Conservation (phyloP, 2,888 invertebrate genomes). For the Epinotia nisella region DNA sequence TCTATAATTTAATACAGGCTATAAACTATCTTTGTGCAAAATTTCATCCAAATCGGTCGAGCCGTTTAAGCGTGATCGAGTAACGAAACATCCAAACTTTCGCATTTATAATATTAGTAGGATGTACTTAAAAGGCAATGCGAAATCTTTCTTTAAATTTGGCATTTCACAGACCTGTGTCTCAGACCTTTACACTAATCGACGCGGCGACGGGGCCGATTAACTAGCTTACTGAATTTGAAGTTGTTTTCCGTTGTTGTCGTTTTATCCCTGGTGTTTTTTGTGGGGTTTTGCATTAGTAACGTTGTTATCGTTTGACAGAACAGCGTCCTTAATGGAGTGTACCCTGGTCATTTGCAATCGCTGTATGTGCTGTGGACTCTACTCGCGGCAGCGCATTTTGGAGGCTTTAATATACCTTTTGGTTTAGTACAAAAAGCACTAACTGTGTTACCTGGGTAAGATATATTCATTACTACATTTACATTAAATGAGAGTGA, state of each 20-base stretch:
- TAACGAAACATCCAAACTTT: no score
- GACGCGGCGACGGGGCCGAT: no score
- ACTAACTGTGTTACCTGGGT: constrained; percentile 90
- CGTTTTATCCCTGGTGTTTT: not conserved
- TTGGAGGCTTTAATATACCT: constrained; percentile 91
- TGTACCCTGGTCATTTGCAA: constrained; percentile 97
- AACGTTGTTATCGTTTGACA: constrained; percentile 79
- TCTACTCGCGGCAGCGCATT: constrained; percentile 91
- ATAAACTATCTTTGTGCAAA: no score
- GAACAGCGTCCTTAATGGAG: constrained; percentile 98
- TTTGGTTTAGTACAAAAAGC: constrained; percentile 92
- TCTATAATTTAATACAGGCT: no score
- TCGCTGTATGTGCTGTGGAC: constrained; percentile 94
- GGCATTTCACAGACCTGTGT: not conserved
- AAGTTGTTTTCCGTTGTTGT: no score
- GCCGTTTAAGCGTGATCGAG: no score
- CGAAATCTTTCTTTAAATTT: not conserved
- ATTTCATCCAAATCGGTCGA: no score
- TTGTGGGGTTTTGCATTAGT: not conserved
- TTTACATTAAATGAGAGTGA: not conserved
- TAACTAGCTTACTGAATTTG: no score
- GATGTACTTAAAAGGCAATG: not conserved
- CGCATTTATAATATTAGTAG: no score
- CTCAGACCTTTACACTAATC: no score
- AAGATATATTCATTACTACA: constrained; percentile 61